Evolutionary conservation across 1,140 invertebrate genomes (phyloP), one percentile per base, ranked within the genome.

Genomic region (Ceratosolen solmsi): DNA sequence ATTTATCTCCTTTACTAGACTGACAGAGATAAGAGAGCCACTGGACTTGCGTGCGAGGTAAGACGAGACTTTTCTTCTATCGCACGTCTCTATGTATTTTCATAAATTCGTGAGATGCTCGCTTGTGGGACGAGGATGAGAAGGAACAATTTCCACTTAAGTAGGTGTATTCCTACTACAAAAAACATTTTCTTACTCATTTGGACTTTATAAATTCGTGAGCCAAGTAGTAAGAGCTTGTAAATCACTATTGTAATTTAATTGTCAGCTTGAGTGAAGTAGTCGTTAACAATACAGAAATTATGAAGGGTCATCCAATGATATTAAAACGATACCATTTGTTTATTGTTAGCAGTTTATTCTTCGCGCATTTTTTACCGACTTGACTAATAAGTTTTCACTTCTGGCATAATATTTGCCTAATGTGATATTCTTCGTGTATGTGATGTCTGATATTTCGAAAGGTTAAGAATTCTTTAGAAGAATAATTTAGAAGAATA

Each of bases 21-120:
- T n/a, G n/a, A n/a, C n/a, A n/a, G n/a, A n/a, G n/a, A n/a, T n/a
- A n/a, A n/a, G n/a, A n/a, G n/a, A n/a, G n/a, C n/a, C n/a, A n/a
- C n/a, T n/a, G n/a, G n/a, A n/a, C n/a, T n/a, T n/a, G n/a, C n/a
- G n/a, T n/a, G n/a, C n/a, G n/a, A n/a, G n/a, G n/a, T n/a, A n/a
- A n/a, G n/a, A n/a, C n/a, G n/a, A n/a, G n/a, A 0, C 25, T 30
- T 27, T 7, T 15, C 33, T 72, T 79, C 54, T 70, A 65, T 68
- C 38, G 46, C 7, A 25, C 11, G 17, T 13, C 0, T 9, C 27
- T 27, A 41, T 25, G 25, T 72, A 60, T 74, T 80, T 81, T 76
- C 74, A 77, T 77, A 77, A 77, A 82, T 77, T 82, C 80, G 74
- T 82, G 73, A 77, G 54, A 71, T 25, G 49, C 41, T 41, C 54